phyloP scores from a whole-genome alignment of 2,113 vertebrate genomes.

The Serilophus lunatus region DNA sequence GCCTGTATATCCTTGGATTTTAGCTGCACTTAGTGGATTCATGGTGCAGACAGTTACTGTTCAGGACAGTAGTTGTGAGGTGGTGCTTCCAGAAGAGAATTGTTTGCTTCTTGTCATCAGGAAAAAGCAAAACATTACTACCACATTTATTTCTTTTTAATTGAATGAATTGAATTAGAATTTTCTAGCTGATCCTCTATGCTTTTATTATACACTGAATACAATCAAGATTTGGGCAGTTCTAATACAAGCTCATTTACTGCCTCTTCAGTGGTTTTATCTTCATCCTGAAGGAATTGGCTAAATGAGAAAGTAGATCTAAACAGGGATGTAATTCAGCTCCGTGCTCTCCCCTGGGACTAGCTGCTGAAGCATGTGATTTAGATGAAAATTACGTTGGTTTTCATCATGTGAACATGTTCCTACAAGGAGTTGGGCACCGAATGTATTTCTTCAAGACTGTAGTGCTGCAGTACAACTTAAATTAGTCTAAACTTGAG shows the following conservation, averaged over 20 bases:
- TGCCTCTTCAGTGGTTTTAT: background rate
- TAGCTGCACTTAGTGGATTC: constrained; percentile 28
- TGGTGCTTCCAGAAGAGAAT: constrained; percentile 34
- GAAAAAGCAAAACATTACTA: background rate
- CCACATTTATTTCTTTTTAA: background rate
- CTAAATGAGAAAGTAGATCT: background rate
- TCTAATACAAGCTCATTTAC: background rate
- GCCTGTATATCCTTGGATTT: background rate
- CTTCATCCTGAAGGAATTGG: background rate
- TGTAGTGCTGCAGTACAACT: fast-evolving
- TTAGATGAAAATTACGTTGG: background rate
- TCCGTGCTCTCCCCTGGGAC: background rate
- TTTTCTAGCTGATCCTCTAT: background rate
- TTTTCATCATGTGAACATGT: background rate
- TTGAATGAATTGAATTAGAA: background rate
- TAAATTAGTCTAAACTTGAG: background rate
- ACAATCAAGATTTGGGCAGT: background rate
- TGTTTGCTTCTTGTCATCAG: background rate
- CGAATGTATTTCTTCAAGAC: background rate
- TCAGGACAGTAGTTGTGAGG: constrained; percentile 24
- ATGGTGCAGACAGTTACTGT: background rate
- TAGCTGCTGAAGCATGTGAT: background rate
- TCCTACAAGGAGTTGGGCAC: background rate
- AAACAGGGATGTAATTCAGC: background rate
- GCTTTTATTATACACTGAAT: background rate